Evolutionary conservation across 2,113 vertebrate species (phyloP), one percentile per base, ranked within the genome.

Genomic region (Psittacus erithacus): DNA sequence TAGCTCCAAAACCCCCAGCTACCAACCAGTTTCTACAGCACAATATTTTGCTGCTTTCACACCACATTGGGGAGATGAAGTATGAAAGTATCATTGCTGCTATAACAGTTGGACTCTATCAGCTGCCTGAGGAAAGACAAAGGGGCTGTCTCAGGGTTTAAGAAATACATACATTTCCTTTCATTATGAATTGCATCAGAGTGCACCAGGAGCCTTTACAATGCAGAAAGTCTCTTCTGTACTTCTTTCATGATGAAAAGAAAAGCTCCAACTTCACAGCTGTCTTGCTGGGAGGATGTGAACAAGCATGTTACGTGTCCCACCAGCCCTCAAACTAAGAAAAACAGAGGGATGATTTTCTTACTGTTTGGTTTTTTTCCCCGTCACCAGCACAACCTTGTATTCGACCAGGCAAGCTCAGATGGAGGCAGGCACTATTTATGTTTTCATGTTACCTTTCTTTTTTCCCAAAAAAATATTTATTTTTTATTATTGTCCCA

Each of bases 71-170:
- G 43, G 47, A 86, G 86, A 46, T 13, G 55, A 43, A 41, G 25
- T n/a, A 6, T 2, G 46, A 28, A 75, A 17, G 47, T 9, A 13
- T 5, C 16, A 0, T 6, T 59, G 46, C 38, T 76, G 55, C 35
- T 23, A 0, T n/a, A 70, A 46, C 38, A 73, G 67, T 43, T 44
- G 60, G 57, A 41, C 24, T 65, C 49, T 25, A 3, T 13, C 43
- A 49, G 38, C 28, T 1, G 1, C 78, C 47, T 10, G 6, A 33
- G 69, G 41, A 84, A 50, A 44, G 64, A 29, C 17, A 27, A 23
- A 2, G 5, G 29, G 23, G 6, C 38, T 0, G 0, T 11, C 31
- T 23, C 64, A 19, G 55, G 35, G 9, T 47, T 70, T 52, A 31
- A 52, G 73, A 71, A 55, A 59, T 49, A 6, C 11, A 14, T 68